Percentiles rank a stretch among this genome's conserved stretches.
Evolutionary conservation across 1,140 invertebrate genomes (phyloP).

Genomic region (Proctacanthus coquilletti): DNA sequence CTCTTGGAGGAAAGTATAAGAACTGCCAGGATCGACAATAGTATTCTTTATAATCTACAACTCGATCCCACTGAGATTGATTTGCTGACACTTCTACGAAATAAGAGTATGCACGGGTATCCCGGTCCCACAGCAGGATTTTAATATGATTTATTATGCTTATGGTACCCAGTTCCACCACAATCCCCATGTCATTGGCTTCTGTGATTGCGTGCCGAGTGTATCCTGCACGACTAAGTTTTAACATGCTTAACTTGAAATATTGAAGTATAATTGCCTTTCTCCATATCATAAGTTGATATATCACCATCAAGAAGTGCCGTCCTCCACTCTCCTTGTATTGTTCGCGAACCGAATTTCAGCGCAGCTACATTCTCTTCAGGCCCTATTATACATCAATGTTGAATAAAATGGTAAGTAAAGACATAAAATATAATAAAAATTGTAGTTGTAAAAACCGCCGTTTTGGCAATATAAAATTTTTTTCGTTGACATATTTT

Average conservation of each 20-base stretch:
- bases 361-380: slow-evolving; percentile 83
- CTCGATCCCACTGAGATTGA: slow-evolving; percentile 83
- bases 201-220: slow-evolving; percentile 86
- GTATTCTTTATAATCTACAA: slow-evolving; percentile 83
- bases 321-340: slow-evolving; percentile 73
- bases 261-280: slow-evolving; percentile 30
- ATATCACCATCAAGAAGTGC: slow-evolving; percentile 78
- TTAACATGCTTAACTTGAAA: neutral
- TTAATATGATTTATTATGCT: slow-evolving; percentile 89
- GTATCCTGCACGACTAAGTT: slow-evolving; percentile 40
- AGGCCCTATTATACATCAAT: slow-evolving; percentile 40
- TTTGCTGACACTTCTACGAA: slow-evolving; percentile 94
- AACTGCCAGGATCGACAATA: slow-evolving; percentile 93
- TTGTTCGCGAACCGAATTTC: slow-evolving; percentile 61
- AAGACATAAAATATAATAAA: no score
- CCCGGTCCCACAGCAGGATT: slow-evolving; percentile 88
- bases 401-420: no score
- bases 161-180: slow-evolving; percentile 71
- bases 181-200: slow-evolving; percentile 51
- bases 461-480: no score
- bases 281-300: slow-evolving; percentile 79
- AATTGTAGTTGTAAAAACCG: no score
- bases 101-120: slow-evolving; percentile 89
- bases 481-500: neutral
- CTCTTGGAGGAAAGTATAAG: slow-evolving; percentile 78